Conservation (phyloP, 2,888 invertebrate species). For the Dasysyrphus albostriatus region DNA sequence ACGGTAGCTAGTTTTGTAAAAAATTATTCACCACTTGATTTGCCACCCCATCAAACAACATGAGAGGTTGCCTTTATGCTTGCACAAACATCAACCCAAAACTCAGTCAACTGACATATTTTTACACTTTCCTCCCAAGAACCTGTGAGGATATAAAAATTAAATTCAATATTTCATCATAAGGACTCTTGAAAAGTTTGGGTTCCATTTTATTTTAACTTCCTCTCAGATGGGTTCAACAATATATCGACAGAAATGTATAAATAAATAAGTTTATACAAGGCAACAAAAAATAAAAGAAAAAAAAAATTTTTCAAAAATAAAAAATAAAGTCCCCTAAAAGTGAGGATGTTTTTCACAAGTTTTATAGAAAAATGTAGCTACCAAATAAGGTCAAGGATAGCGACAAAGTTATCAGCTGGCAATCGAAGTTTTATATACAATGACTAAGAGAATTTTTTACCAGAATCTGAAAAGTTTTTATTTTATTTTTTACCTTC, state of each 20-base stretch:
- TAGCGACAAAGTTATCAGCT: conserved; percentile 64
- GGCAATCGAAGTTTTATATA: conserved; percentile 64
- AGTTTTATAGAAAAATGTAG: background rate
- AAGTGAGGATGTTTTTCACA: conserved; percentile 10
- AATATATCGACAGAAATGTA: conserved; percentile 25
- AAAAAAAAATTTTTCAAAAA: conserved; percentile 6
- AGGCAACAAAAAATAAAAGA: background rate
- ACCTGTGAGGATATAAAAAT: conserved; percentile 21
- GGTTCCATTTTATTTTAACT: conserved; percentile 25
- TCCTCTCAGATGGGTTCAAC: conserved; percentile 17
- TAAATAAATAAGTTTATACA: conserved; percentile 25
- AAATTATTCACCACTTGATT: conserved; percentile 29
- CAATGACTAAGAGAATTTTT: conserved; percentile 47
- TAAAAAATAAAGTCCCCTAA: conserved; percentile 7
- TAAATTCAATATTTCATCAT: conserved; percentile 39
- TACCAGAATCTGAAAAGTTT: conserved; percentile 46
- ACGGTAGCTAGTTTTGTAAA: conserved; percentile 1
- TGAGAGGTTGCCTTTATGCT: conserved; percentile 16
- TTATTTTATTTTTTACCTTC: background rate
- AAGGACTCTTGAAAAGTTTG: conserved; percentile 41
- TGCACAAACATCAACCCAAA: conserved; percentile 33
- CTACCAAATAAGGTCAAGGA: conserved; percentile 59
- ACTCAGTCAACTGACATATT: conserved; percentile 41
- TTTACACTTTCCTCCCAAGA: conserved; percentile 15
- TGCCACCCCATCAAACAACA: conserved; percentile 32